A percentile compares a stretch with the other conserved stretches of the same genome.
These are phyloP conservation scores for Odontamblyopus lacepedii DNA, from an alignment of 2,797 vertebrate genomes.

Conservation along the genomic window DNA sequence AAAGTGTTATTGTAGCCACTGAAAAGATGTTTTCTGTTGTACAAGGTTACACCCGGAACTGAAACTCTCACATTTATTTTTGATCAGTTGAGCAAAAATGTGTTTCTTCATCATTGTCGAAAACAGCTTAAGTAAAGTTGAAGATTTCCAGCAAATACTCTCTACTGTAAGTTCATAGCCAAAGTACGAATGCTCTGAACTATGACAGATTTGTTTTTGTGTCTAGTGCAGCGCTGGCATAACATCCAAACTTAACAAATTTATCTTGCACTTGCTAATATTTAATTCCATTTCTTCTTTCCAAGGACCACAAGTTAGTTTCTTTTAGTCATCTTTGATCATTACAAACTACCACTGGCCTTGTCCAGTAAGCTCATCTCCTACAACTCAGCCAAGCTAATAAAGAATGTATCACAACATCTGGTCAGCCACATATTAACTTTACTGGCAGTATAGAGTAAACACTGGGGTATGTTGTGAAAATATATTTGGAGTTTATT, in stretches of 20 bases:
- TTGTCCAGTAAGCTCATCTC: slow-evolving; percentile 36
- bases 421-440: slow-evolving; percentile 41
- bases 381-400: slow-evolving; percentile 40
- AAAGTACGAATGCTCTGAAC: not conserved
- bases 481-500: slow-evolving; percentile 30
- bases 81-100: slow-evolving; percentile 17
- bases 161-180: not conserved
- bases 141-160: not conserved
- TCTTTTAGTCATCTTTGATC: slow-evolving; percentile 46
- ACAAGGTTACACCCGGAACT: slow-evolving; percentile 11
- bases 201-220: too few relatives aligned
- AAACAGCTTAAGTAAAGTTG: not conserved
- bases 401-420: slow-evolving; percentile 51
- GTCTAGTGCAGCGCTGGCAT: not conserved
- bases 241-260: not conserved
- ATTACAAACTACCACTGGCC: slow-evolving; percentile 44
- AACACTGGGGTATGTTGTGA: slow-evolving; percentile 15
- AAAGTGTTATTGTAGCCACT: not conserved
- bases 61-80: slow-evolving; percentile 22
- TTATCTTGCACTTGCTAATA: not conserved
- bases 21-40: not conserved
- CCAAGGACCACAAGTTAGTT: not conserved
- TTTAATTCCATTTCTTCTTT: not conserved
- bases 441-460: slow-evolving; percentile 24
- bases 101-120: not conserved